phyloP scores from a whole-genome alignment of 2,888 invertebrate species.

The Doris montereyensis region DNA sequence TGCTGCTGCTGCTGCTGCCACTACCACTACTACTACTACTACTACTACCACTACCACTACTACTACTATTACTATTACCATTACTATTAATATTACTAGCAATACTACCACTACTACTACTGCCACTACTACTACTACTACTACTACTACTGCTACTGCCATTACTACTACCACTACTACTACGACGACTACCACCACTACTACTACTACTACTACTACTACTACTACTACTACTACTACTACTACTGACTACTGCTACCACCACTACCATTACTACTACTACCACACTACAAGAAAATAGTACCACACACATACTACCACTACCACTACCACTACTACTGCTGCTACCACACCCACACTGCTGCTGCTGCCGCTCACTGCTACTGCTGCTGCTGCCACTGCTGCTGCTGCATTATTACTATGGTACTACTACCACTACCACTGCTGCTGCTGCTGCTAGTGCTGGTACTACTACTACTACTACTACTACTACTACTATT shows the following conservation, averaged over 20 bases:
- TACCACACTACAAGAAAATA: too few species aligned
- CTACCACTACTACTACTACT: neutral
- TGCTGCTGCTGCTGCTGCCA: neutral
- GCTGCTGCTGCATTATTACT: neutral
- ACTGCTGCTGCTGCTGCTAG: neutral
- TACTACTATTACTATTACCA: neutral
- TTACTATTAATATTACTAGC: neutral
- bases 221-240: constrained; percentile 14
- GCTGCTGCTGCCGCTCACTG: neutral
- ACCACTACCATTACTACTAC: neutral
- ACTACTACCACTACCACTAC: neutral
- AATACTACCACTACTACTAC: neutral
- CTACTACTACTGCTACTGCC: neutral
- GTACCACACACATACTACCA: too few species aligned
- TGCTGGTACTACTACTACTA: neutral
- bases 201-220: neutral
- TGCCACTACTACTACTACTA: neutral
- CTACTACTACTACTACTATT: neutral
- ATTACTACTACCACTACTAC: neutral
- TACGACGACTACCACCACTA: neutral
- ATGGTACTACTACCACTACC: neutral
- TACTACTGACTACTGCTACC: constrained; percentile 12
- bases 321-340: constrained; percentile 12
- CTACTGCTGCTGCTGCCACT: neutral
- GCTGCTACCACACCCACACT: neutral